Conservation (phyloP, 2,113 vertebrate genomes). For the Megaceryle maxima region DNA sequence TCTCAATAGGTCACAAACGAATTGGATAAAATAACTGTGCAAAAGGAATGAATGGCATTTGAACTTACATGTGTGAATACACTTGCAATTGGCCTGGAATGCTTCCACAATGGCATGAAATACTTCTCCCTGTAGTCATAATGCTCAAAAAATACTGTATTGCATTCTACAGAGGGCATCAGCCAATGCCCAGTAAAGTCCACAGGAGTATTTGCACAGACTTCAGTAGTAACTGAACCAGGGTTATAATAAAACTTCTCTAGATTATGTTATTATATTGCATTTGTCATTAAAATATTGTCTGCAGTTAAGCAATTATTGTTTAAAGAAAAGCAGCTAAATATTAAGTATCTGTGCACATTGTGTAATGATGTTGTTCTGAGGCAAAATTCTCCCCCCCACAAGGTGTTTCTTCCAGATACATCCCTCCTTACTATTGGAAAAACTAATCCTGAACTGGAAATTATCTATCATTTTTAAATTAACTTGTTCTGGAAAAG, state of each 20-base stretch:
- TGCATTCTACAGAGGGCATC: neutral
- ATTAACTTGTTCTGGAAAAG: conserved; percentile 42
- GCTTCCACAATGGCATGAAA: neutral
- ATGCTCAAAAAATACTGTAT: neutral
- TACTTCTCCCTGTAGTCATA: neutral
- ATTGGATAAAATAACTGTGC: neutral
- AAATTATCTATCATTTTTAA: conserved; percentile 20
- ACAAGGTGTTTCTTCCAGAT: neutral
- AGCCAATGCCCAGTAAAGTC: neutral
- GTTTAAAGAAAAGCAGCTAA: neutral
- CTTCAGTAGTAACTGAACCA: neutral
- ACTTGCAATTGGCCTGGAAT: neutral
- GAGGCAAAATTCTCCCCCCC: neutral
- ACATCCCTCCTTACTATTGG: neutral
- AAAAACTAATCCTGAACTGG: conserved; percentile 6
- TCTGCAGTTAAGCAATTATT: neutral
- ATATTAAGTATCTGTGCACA: neutral
- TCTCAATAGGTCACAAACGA: neutral
- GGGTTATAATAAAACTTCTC: neutral
- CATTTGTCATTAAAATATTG: neutral
- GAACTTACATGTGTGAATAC: neutral
- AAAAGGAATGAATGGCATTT: neutral
- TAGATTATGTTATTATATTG: neutral
- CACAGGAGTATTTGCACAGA: neutral
- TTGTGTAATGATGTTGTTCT: neutral